Conservation (phyloP, 2,888 invertebrate species). For the Monoplex corrugatus region DNA sequence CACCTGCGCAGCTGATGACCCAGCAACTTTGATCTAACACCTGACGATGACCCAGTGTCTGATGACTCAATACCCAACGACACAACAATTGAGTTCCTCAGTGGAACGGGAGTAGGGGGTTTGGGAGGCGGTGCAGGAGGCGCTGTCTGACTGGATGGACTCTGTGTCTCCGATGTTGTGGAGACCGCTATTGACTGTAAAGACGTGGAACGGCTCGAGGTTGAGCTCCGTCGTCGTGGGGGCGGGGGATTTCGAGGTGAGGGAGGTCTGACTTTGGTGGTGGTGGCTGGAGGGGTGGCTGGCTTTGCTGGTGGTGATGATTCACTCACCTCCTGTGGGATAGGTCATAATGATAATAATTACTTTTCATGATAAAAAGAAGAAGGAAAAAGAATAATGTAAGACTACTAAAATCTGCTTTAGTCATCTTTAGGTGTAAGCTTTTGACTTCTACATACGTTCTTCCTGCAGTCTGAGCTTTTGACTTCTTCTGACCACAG, state of each 20-base stretch:
- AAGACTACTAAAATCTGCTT: too few relatives aligned
- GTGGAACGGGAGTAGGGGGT: background rate
- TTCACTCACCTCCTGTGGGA: background rate
- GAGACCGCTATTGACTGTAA: background rate
- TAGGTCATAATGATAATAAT: too few relatives aligned
- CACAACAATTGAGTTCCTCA: background rate
- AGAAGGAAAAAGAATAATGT: too few relatives aligned
- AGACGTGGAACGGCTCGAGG: background rate
- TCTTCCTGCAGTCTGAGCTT: too few relatives aligned
- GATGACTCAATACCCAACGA: background rate
- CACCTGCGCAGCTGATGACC: background rate
- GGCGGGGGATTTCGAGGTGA: background rate
- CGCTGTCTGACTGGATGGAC: too few relatives aligned
- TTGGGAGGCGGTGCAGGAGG: background rate
- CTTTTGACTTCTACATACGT: too few relatives aligned
- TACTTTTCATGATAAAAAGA: too few relatives aligned
- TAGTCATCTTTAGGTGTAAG: too few relatives aligned
- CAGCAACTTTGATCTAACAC: too few relatives aligned
- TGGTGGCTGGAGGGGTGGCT: background rate
- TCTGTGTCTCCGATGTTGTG: background rate
- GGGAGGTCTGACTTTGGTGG: conserved; percentile 1
- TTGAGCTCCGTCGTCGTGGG: background rate
- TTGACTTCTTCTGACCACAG: too few relatives aligned
- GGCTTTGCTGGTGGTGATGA: background rate
- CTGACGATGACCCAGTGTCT: too few relatives aligned